phyloP scores from a whole-genome alignment of 1,140 invertebrate species.

The Ericerus pela region DNA sequence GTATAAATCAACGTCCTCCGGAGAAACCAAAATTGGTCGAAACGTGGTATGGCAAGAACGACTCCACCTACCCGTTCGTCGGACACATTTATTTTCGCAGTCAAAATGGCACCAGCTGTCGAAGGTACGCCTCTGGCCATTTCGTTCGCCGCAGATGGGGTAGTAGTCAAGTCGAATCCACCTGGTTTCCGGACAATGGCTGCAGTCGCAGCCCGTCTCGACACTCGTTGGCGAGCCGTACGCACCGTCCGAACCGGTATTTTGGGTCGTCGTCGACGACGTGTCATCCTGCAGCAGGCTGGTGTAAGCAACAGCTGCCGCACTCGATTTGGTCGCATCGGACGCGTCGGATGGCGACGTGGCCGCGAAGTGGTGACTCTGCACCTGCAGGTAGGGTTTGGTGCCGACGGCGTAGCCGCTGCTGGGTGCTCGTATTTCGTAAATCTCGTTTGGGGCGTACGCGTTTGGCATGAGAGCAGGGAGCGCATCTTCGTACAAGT shows the following conservation, averaged over 20 bases:
- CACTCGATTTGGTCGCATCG: no score
- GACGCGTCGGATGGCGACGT: background rate
- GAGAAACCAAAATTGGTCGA: no score
- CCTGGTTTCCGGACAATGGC: conserved; percentile 5
- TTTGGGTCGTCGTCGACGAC: no score
- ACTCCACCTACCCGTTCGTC: conserved; percentile 13
- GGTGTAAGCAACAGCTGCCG: no score
- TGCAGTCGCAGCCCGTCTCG: conserved; percentile 14
- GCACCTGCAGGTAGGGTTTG: background rate
- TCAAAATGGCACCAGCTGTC: conserved; percentile 18
- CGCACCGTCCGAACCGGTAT: background rate
- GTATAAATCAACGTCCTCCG: no score
- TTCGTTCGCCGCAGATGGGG: conserved; percentile 15
- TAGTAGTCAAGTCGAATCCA: conserved; percentile 14
- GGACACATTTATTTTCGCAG: conserved; percentile 15
- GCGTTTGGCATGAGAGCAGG: no score
- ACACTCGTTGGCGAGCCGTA: background rate
- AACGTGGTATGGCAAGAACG: no score
- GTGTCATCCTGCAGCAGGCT: no score
- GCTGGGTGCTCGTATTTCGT: no score
- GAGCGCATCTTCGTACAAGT: no score
- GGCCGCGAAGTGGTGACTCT: background rate
- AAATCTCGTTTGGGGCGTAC: no score
- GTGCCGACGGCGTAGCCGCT: no score
- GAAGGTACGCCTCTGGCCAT: conserved; percentile 12